These are phyloP conservation scores for Polyommatus icarus DNA, from an alignment of 2,888 invertebrate genomes.

Conservation along the genomic window DNA sequence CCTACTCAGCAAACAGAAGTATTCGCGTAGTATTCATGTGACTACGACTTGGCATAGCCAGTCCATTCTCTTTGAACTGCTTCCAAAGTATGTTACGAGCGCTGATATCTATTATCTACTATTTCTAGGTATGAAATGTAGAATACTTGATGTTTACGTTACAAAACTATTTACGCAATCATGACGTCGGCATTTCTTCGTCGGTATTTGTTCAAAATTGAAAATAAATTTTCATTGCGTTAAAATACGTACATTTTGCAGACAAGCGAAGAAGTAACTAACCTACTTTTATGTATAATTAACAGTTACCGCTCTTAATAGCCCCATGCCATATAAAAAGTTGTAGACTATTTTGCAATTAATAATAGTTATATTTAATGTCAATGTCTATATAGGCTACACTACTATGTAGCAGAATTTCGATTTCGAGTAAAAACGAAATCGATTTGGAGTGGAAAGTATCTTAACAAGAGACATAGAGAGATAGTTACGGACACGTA, in stretches of 20 bases:
- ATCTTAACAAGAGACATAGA: too few relatives aligned
- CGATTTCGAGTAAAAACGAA: too few relatives aligned
- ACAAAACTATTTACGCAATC: constrained; percentile 5
- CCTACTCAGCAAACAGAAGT: background rate
- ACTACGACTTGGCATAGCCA: constrained; percentile 18
- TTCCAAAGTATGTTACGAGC: constrained; percentile 24
- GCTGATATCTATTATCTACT: constrained; percentile 1
- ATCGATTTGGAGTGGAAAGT: too few relatives aligned
- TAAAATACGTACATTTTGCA: background rate
- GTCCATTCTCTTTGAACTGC: constrained; percentile 23
- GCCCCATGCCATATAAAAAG: too few relatives aligned
- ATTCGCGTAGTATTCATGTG: background rate
- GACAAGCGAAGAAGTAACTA: too few relatives aligned
- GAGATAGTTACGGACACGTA: too few relatives aligned
- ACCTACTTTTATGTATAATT: too few relatives aligned
- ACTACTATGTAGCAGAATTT: too few relatives aligned
- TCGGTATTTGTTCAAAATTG: background rate
- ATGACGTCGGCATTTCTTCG: background rate
- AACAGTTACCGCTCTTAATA: too few relatives aligned
- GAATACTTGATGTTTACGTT: constrained; percentile 15
- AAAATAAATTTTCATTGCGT: background rate
- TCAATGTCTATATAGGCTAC: too few relatives aligned
- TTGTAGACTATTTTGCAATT: too few relatives aligned
- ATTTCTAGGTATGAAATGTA: constrained; percentile 11
- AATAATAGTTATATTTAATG: too few relatives aligned